Base-by-base conservation (phyloP, 2,888 invertebrate species). In the Clivina fossor region DNA sequence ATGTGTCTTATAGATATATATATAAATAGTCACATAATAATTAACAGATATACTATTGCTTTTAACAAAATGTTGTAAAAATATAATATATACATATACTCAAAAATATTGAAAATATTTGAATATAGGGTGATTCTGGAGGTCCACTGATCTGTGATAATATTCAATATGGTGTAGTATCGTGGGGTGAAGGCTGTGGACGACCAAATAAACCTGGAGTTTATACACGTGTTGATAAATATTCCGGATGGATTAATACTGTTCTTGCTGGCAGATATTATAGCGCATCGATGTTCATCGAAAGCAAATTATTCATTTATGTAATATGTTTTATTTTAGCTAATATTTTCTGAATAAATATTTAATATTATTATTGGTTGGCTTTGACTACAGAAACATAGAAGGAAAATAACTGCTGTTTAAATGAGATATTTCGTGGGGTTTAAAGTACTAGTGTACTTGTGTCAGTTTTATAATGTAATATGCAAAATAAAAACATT, bases 281-380 rank as follows among this genome's bases (percentile, higher is more conserved):
- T 8, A 7, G 26, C 8, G 5, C 26, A 7, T 5, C 26, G 5
- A 26, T 26, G 26, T 7, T 7, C 8, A 7, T 8, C 26, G 7
- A 26, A 26, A 26, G 8, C 8, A 26, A 7, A 7, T 8, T 26
- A 26, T 8, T 26, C 7, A 26, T 26, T 26, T 26, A 7, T 7
- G 5, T 26, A 5, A 26, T 26, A 7, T 26, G 26, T 8, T 26
- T 7, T 26, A 26, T 38, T 40, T 16, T 41, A 49, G 37, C 37
- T 28, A 35, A 28, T 49, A 28, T 37, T 49, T 49, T 49, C 5
- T 11, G n/a, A 24, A 44, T n/a, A n/a, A n/a, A n/a, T n/a, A n/a
- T n/a, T n/a, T n/a, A n/a, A n/a, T n/a, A n/a, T n/a, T n/a, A n/a
- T n/a, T n/a, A n/a, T n/a, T n/a, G n/a, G n/a, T n/a, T n/a, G n/a